A percentile compares a stretch with the other conserved stretches of the same genome.
phyloP scores from a whole-genome alignment of 2,888 invertebrate genomes.

The Agriotes lineatus region DNA sequence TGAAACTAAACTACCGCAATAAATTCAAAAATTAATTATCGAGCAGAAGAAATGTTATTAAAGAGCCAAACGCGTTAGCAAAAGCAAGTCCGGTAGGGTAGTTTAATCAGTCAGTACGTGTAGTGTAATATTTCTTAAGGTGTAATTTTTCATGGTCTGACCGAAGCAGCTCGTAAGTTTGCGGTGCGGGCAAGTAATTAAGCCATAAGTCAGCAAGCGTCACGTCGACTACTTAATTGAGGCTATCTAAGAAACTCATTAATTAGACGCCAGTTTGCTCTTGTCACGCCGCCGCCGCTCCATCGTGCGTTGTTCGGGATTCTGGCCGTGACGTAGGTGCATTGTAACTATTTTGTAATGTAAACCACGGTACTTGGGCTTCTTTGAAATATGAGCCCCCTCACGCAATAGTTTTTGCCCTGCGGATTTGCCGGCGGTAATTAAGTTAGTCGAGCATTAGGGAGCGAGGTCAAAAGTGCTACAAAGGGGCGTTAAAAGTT shows the following conservation, averaged over 20 bases:
- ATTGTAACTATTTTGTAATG: slow-evolving; percentile 13
- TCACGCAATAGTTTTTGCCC: slow-evolving; percentile 15
- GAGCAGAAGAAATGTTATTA: neutral
- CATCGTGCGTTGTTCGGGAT: slow-evolving; percentile 12
- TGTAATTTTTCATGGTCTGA: slow-evolving; percentile 39
- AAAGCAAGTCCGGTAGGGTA: neutral
- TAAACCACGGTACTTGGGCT: slow-evolving; percentile 10
- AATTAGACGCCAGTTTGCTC: slow-evolving; percentile 53
- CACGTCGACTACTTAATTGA: slow-evolving; percentile 59
- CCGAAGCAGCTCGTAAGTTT: slow-evolving; percentile 43
- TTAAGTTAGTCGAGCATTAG: slow-evolving; percentile 4
- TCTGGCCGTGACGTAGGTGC: slow-evolving; percentile 14
- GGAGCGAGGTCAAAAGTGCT: neutral
- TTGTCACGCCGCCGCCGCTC: slow-evolving; percentile 33
- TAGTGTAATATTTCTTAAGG: slow-evolving; percentile 33
- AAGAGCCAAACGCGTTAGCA: neutral
- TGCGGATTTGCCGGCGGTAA: slow-evolving; percentile 1
- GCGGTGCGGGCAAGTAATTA: slow-evolving; percentile 54
- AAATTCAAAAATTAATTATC: no score
- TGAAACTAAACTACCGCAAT: no score
- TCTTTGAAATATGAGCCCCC: slow-evolving; percentile 17
- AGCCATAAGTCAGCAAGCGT: slow-evolving; percentile 60
- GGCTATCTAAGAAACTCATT: slow-evolving; percentile 61
- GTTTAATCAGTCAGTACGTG: slow-evolving; percentile 29
- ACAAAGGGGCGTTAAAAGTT: no score